Conservation (phyloP, 2,797 vertebrate genomes). For the Sebastes itinus region DNA sequence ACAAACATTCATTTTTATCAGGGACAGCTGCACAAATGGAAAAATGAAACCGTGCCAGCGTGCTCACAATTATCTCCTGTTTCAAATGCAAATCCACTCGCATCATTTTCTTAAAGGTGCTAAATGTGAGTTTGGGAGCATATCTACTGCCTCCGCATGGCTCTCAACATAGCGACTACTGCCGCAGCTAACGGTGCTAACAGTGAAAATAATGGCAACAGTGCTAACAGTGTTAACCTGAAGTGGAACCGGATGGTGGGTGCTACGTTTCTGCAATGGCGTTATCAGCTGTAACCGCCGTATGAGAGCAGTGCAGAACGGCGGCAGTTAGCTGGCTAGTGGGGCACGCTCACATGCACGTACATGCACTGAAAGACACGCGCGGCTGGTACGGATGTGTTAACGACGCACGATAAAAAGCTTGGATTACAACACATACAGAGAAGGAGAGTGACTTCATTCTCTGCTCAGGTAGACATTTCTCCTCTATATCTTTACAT, state of each 20-base stretch:
- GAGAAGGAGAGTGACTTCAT: background rate
- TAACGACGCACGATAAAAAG: background rate
- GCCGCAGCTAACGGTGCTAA: background rate
- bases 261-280: no score
- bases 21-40: slow-evolving; percentile 53
- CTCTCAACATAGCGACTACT: background rate
- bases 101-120: background rate
- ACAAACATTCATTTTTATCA: slow-evolving; percentile 31
- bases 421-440: background rate
- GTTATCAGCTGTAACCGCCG: background rate
- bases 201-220: background rate
- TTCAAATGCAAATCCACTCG: background rate
- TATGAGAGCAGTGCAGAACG: no score
- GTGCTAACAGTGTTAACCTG: background rate
- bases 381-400: no score
- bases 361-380: background rate
- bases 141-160: background rate
- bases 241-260: background rate
- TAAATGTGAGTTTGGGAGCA: background rate
- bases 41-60: slow-evolving; percentile 25
- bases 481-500: background rate
- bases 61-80: slow-evolving; percentile 13
- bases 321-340: no score
- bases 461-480: background rate
- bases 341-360: no score